Conservation (phyloP, 1,140 invertebrate genomes). For the Drosophila fuyamai region DNA sequence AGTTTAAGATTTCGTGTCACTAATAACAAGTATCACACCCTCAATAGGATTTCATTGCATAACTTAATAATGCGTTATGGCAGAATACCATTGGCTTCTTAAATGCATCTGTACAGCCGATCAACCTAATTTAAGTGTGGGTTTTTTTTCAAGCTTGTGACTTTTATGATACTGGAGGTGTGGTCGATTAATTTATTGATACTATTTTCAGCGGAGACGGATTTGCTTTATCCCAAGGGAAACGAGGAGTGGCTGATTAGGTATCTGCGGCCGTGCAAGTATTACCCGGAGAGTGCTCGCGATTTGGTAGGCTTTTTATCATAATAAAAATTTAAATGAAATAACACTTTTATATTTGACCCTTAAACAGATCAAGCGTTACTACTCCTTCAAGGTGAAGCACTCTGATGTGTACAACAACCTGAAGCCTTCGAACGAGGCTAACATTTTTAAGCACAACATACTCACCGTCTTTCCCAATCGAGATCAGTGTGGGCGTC, state of each 20-base stretch:
- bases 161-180: neutral
- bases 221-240: conserved; percentile 89
- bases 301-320: conserved; percentile 87
- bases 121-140: neutral
- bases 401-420: conserved; percentile 90
- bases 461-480: conserved; percentile 91
- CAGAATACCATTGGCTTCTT: conserved; percentile 8
- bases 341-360: neutral
- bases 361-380: conserved; percentile 88
- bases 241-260: conserved; percentile 90
- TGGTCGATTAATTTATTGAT: conserved; percentile 40
- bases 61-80: conserved; percentile 4
- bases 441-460: conserved; percentile 91
- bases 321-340: too few relatives aligned
- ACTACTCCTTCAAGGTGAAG: conserved; percentile 92
- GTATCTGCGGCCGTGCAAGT: conserved; percentile 92
- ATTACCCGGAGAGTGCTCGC: conserved; percentile 91
- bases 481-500: conserved; percentile 90
- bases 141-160: neutral
- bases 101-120: conserved; percentile 7
- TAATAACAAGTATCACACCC: conserved; percentile 18
- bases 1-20: conserved; percentile 10
- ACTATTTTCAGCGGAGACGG: conserved; percentile 88
- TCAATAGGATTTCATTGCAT: conserved; percentile 6
- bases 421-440: conserved; percentile 89